Conservation (phyloP, 2,888 invertebrate genomes). For the Zaprionus lineosus region DNA sequence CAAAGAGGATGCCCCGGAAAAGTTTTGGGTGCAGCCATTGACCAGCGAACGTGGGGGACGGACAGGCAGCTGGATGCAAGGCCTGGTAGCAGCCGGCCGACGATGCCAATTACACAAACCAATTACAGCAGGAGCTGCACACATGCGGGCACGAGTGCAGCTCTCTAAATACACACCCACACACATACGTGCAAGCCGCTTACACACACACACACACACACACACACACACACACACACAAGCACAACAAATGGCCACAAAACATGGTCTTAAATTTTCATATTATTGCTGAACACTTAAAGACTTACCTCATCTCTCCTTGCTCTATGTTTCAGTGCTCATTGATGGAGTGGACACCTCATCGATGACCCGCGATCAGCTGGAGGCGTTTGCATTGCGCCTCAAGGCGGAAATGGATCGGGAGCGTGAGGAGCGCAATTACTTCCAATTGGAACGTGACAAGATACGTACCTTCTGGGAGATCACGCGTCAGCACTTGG, state of each 20-base stretch:
- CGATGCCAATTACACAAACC: conserved; percentile 78
- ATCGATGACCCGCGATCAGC: conserved; percentile 95
- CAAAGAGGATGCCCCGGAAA: conserved; percentile 4
- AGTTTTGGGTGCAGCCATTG: conserved; percentile 8
- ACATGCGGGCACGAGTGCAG: conserved; percentile 52
- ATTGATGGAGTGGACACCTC: conserved; percentile 96
- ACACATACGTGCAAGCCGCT: too few species aligned
- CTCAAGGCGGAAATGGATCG: conserved; percentile 95
- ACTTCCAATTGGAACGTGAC: conserved; percentile 96
- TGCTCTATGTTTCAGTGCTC: conserved; percentile 85
- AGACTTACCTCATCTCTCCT: neutral
- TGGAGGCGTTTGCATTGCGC: conserved; percentile 93
- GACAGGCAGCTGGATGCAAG: neutral
- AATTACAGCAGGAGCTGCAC: conserved; percentile 68
- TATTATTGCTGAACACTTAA: conserved; percentile 35
- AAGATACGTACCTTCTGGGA: conserved; percentile 98
- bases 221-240: neutral
- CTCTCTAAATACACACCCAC: conserved; percentile 28
- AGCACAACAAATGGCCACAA: conserved; percentile 13
- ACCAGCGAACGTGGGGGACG: neutral
- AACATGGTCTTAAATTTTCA: conserved; percentile 56
- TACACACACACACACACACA: neutral
- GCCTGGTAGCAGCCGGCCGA: conserved; percentile 67
- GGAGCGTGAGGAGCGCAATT: conserved; percentile 97
- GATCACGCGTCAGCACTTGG: conserved; percentile 94